Percentiles rank a stretch among this genome's conserved stretches.
Evolutionary conservation across 2,888 invertebrate species (phyloP).

Genomic region (Rhingia rostrata): DNA sequence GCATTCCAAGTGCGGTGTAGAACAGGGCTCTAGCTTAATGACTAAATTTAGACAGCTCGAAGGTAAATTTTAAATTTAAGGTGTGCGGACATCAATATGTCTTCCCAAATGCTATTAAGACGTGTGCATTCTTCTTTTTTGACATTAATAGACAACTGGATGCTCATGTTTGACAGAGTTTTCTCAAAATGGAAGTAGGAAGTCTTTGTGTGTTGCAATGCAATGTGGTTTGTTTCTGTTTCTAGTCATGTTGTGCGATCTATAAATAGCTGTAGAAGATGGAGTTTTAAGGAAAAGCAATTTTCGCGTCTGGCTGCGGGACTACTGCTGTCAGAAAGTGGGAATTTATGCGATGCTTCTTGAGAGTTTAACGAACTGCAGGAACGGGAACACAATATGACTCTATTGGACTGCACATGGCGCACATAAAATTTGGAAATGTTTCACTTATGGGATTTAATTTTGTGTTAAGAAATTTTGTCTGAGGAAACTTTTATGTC

Average conservation of each 20-base stretch:
- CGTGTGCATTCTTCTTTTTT: conserved; percentile 1
- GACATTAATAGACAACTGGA: conserved; percentile 29
- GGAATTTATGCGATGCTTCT: conserved; percentile 26
- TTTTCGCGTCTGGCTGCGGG: conserved; percentile 27
- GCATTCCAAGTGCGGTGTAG: background rate
- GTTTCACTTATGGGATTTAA: too few species aligned
- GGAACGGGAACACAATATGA: background rate
- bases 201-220: too few species aligned
- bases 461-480: too few species aligned
- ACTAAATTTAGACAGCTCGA: conserved; percentile 59
- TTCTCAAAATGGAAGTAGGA: too few species aligned
- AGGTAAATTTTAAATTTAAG: conserved; percentile 55
- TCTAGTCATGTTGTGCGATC: too few species aligned
- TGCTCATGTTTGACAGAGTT: background rate
- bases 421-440: too few species aligned
- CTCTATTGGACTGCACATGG: too few species aligned
- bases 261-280: too few species aligned
- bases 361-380: conserved; percentile 44
- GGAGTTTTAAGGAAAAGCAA: background rate
- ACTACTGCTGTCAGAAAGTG: conserved; percentile 23
- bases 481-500: too few species aligned
- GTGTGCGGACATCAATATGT: conserved; percentile 51
- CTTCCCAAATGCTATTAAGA: background rate
- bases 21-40: conserved; percentile 11
- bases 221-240: too few species aligned